phyloP scores from a whole-genome alignment of 2,113 vertebrate species.

The Uria lomvia region DNA sequence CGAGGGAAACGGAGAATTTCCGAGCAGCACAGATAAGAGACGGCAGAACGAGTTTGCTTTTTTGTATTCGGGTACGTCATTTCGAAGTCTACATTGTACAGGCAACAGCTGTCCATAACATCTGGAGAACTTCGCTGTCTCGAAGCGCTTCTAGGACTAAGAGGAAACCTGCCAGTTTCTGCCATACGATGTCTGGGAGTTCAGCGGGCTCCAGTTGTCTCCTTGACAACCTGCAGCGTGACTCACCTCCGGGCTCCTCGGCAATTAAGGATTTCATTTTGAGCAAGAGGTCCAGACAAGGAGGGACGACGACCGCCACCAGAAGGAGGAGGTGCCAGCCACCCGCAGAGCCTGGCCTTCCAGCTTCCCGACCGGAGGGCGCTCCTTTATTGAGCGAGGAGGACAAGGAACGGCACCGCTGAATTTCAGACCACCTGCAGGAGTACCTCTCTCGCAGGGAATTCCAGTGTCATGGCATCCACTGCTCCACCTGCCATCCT shows the following conservation, averaged over 20 bases:
- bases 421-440: not conserved
- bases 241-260: not conserved
- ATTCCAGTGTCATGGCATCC: not conserved
- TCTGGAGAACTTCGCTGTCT: slow-evolving; percentile 3
- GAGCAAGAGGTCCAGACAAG: not conserved
- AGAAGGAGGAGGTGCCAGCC: fast-evolving
- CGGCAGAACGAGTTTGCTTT: fast-evolving
- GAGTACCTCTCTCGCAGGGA: not conserved
- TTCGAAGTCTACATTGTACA: not conserved
- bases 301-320: fast-evolving
- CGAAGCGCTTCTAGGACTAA: not conserved
- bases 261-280: not conserved
- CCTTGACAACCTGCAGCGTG: not conserved
- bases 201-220: not conserved
- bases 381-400: not conserved
- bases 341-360: fast-evolving
- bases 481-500: slow-evolving; percentile 17
- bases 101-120: not conserved
- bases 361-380: not conserved
- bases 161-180: not conserved
- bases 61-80: not conserved
- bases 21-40: not conserved
- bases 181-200: not conserved
- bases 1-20: not conserved
- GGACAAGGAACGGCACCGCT: not conserved